Conservation (phyloP, 37 sponge, comb jelly and placozoan genomes). For the Hormiphora californensis region DNA sequence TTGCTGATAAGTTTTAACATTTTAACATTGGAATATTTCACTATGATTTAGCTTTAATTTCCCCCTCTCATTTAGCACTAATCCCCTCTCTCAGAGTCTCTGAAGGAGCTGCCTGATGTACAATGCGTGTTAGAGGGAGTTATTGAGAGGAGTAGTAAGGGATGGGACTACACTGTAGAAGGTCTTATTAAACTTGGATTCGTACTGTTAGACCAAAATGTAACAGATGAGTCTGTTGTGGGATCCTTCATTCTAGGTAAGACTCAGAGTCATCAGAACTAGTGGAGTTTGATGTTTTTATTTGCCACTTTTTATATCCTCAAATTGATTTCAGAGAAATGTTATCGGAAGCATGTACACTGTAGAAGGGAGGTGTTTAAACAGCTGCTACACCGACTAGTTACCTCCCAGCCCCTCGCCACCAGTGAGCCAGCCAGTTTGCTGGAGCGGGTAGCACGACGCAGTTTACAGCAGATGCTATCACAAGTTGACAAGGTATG, state of each 20-base stretch:
- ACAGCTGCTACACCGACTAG: not conserved
- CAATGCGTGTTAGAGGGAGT: not conserved
- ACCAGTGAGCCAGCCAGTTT: not conserved
- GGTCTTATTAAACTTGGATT: conserved; percentile 38
- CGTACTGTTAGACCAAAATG: not conserved
- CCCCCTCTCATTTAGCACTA: no score
- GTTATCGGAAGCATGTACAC: conserved; percentile 36
- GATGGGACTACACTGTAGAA: conserved; percentile 45
- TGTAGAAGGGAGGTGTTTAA: not conserved
- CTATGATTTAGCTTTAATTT: no score
- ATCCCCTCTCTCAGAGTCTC: not conserved
- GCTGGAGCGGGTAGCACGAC: not conserved
- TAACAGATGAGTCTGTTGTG: not conserved
- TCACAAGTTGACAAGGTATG: not conserved
- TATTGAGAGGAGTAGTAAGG: not conserved
- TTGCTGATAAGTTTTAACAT: no score
- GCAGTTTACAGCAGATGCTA: conserved; percentile 26
- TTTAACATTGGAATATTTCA: no score
- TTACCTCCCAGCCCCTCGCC: not conserved
- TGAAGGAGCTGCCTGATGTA: not conserved
- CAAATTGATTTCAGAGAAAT: conserved; percentile 50
- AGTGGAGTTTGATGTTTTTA: no score
- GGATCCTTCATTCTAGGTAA: not conserved
- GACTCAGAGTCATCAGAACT: no score
- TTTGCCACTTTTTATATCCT: no score